A percentile compares a stretch with the other conserved stretches of the same genome.
phyloP scores from a whole-genome alignment of 2,888 invertebrate genomes.

The Stenolophus ochropezus region DNA sequence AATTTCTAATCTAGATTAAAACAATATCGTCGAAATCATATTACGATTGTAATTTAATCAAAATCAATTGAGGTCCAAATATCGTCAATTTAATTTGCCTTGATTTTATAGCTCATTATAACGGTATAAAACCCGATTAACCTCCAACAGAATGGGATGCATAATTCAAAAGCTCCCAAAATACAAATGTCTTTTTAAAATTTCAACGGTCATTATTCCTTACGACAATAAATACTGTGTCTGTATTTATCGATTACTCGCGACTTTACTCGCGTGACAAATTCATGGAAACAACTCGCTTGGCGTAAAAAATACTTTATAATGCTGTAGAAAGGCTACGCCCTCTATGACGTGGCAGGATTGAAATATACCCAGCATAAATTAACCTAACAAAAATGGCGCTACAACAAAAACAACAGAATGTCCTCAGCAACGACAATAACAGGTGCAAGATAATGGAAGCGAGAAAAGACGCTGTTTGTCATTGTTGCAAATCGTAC shows the following conservation, averaged over 20 bases:
- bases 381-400: constrained; percentile 38
- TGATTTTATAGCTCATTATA: background rate
- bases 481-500: constrained; percentile 37
- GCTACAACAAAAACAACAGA: constrained; percentile 16
- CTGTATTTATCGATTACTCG: constrained; percentile 24
- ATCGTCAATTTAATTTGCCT: background rate
- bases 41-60: background rate
- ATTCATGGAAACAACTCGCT: constrained; percentile 20
- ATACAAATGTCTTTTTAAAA: background rate
- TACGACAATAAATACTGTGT: background rate
- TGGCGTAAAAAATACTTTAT: constrained; percentile 34
- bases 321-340: constrained; percentile 11
- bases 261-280: constrained; percentile 34
- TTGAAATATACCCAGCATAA: constrained; percentile 41
- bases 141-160: background rate
- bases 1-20: background rate
- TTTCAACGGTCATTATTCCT: constrained; percentile 3
- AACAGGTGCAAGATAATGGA: constrained; percentile 33
- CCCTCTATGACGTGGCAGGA: constrained; percentile 31
- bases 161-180: background rate
- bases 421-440: background rate
- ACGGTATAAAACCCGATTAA: too few species aligned
- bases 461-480: constrained; percentile 2
- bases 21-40: background rate
- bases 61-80: background rate